phyloP scores from a whole-genome alignment of 2,797 vertebrate species.

The Acrocephalus scirpaceus region DNA sequence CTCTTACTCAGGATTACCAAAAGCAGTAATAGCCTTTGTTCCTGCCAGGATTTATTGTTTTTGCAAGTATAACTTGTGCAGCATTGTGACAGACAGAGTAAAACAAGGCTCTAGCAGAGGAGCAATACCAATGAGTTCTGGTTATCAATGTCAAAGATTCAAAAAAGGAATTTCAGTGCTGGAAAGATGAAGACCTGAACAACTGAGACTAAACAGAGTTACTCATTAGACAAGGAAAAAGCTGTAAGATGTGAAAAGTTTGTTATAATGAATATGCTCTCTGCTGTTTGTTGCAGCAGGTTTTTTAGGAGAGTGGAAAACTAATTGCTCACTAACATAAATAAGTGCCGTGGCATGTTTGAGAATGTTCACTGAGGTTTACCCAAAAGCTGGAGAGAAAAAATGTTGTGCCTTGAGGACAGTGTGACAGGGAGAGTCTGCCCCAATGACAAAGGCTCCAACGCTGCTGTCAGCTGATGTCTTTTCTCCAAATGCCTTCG shows the following conservation, averaged over 20 bases:
- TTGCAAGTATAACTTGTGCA: slow-evolving; percentile 24
- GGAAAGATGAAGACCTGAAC: slow-evolving; percentile 2
- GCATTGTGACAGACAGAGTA: neutral
- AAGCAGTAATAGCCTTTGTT: slow-evolving; percentile 10
- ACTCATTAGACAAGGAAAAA: neutral
- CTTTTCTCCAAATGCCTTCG: neutral
- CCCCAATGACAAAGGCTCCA: neutral
- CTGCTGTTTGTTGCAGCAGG: neutral
- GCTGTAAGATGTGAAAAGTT: neutral
- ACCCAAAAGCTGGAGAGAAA: neutral
- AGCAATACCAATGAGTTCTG: slow-evolving; percentile 14
- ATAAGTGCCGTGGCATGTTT: neutral
- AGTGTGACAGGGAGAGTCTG: neutral
- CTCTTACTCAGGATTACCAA: neutral
- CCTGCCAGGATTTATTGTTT: slow-evolving; percentile 2
- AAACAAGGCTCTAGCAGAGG: slow-evolving; percentile 26
- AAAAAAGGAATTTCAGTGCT: neutral
- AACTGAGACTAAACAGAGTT: neutral
- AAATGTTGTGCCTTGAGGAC: neutral
- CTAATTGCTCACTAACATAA: neutral
- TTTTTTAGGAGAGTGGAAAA: neutral
- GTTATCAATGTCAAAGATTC: slow-evolving; percentile 30
- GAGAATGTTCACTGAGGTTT: neutral
- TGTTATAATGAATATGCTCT: neutral
- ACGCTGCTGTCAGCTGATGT: neutral